These are phyloP conservation scores for Megamerina dolium DNA, from an alignment of 2,888 invertebrate species.

Conservation along the genomic window DNA sequence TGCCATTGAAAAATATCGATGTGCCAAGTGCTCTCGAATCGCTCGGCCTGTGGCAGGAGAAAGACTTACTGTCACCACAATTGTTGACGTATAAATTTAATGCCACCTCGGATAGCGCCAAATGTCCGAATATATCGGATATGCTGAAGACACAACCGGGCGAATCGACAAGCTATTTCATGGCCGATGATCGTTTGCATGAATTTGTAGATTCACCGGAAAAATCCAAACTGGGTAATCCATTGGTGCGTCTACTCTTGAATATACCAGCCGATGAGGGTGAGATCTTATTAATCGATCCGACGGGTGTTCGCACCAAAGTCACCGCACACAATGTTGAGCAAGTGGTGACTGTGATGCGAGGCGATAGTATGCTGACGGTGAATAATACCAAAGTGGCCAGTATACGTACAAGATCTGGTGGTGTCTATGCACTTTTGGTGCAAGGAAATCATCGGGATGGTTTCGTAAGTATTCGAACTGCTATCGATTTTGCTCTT, in stretches of 20 bases:
- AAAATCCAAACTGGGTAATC: slow-evolving; percentile 39
- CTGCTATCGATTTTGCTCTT: not conserved
- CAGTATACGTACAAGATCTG: slow-evolving; percentile 51
- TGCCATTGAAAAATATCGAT: slow-evolving; percentile 15
- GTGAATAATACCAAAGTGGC: slow-evolving; percentile 27
- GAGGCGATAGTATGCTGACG: slow-evolving; percentile 26
- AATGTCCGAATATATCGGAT: slow-evolving; percentile 28
- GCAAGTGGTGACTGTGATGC: slow-evolving; percentile 24
- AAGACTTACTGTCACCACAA: slow-evolving; percentile 41
- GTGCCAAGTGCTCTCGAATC: slow-evolving; percentile 26
- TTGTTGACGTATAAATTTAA: slow-evolving; percentile 45
- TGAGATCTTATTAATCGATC: slow-evolving; percentile 22
- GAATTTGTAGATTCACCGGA: slow-evolving; percentile 37
- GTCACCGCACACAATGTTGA: slow-evolving; percentile 26
- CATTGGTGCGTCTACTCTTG: slow-evolving; percentile 41
- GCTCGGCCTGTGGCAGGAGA: slow-evolving; percentile 50
- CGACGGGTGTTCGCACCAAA: slow-evolving; percentile 9
- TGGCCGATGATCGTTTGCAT: slow-evolving; percentile 24
- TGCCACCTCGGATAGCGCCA: slow-evolving; percentile 29
- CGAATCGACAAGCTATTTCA: slow-evolving; percentile 39
- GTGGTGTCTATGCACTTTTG: slow-evolving; percentile 60
- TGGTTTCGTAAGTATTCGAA: slow-evolving; percentile 46
- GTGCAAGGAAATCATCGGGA: slow-evolving; percentile 47
- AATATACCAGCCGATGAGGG: slow-evolving; percentile 30
- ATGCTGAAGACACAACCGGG: slow-evolving; percentile 30